Base-by-base conservation (phyloP, 1,140 invertebrate species). In the Drosophila pandora region DNA sequence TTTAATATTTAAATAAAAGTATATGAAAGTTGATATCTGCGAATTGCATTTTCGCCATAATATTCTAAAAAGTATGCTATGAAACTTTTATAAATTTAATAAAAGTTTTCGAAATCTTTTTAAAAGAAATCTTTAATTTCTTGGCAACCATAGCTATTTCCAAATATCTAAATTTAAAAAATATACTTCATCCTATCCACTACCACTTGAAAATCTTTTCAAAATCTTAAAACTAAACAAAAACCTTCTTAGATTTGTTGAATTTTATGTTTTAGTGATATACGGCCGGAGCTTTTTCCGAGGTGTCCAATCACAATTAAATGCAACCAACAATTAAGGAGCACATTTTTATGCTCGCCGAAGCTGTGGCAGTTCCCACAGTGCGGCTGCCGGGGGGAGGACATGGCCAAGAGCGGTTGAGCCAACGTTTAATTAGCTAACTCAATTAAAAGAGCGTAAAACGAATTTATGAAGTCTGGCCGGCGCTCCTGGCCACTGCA, bases 361-460 rank as follows among this genome's bases (percentile, higher is more conserved):
- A 87, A 88, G 83, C 82, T 87, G 82, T 76, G 70, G 39, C 8
- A 72, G 68, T 87, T 85, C 82, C 83, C 82, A 85, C 83, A 82
- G 74, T 61, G 64, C 59, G 21, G 25, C 49, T 25, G 12, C 12
- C 25, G 2, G 37, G 32, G 54, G 53, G 71, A n/a, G 59, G 63
- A 59, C 50, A 39, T 61, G 54, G 54, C 41, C 43, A 12, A 17
- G 22, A 13, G 17, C 8, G 67, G 58, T 28, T 12, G 39, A 57
- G 50, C 68, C 21, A 63, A 59, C 82, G 71, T 87, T 88, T 87
- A 87, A 87, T 87, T 87, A 88, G 78, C 70, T 79, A 88, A 87
- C 82, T 87, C 74, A 87, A 87, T 87, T 87, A 88, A 88, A 87
- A 87, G 83, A 87, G 64, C 79, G 79, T 87, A 75, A 87, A 85